These are phyloP conservation scores for Lithosia quadra DNA, from an alignment of 2,888 invertebrate species.

Conservation along the genomic window DNA sequence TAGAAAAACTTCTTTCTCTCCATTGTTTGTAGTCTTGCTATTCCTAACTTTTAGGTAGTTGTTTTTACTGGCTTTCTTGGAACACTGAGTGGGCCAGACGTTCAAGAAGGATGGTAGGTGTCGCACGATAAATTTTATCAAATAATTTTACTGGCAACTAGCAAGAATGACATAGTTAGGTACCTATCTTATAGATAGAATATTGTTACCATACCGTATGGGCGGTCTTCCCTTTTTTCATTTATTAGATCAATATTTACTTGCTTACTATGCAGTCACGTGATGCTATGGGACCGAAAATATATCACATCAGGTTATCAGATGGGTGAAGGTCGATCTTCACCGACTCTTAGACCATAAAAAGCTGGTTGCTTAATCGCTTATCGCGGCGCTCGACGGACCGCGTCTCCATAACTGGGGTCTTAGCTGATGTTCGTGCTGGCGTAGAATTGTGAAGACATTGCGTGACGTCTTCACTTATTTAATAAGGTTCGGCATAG, in stretches of 20 bases:
- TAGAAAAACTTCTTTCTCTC: slow-evolving; percentile 76
- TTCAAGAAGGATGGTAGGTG: slow-evolving; percentile 48
- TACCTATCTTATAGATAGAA: background rate
- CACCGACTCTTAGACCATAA: too few relatives aligned
- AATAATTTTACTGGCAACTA: slow-evolving; percentile 17
- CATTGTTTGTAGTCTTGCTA: slow-evolving; percentile 74
- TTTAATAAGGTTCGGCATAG: slow-evolving; percentile 64
- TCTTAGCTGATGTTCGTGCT: slow-evolving; percentile 57
- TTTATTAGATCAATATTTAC: slow-evolving; percentile 52
- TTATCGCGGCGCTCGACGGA: background rate
- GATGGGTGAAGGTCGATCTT: too few relatives aligned
- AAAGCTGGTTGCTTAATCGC: background rate
- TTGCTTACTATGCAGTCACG: slow-evolving; percentile 54
- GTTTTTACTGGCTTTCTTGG: slow-evolving; percentile 63
- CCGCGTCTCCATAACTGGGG: background rate
- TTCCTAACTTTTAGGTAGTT: slow-evolving; percentile 70
- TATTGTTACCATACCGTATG: slow-evolving; percentile 1
- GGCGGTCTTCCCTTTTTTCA: slow-evolving; percentile 31
- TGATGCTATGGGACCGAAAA: slow-evolving; percentile 47
- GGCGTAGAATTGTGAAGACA: slow-evolving; percentile 62
- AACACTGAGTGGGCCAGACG: slow-evolving; percentile 55
- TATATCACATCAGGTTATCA: too few relatives aligned
- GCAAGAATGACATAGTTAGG: background rate
- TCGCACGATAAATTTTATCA: slow-evolving; percentile 19
- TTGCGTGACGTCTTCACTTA: slow-evolving; percentile 76